Conservation (phyloP, 2,113 vertebrate genomes). For the Siniperca chuatsi region DNA sequence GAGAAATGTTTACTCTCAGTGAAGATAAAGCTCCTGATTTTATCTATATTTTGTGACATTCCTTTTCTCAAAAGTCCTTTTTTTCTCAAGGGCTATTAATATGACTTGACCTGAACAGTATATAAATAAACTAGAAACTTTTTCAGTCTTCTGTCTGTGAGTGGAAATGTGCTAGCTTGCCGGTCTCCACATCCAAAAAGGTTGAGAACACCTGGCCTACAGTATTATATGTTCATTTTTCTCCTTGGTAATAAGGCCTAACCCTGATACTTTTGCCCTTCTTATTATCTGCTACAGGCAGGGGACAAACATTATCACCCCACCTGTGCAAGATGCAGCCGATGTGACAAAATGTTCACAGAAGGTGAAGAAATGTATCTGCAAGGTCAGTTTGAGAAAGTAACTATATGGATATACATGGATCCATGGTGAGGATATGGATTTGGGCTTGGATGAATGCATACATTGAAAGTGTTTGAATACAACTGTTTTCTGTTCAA, state of each 20-base stretch:
- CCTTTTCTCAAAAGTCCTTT: neutral
- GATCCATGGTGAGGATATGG: neutral
- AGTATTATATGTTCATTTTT: too few species aligned
- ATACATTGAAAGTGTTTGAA: neutral
- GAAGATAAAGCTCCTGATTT: neutral
- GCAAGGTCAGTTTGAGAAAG: constrained; percentile 88
- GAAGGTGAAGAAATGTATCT: constrained; percentile 99
- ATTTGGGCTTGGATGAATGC: neutral
- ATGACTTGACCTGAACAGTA: too few species aligned
- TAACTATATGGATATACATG: neutral
- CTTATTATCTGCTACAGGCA: constrained; percentile 82
- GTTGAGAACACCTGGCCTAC: neutral
- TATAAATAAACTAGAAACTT: too few species aligned
- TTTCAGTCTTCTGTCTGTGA: too few species aligned
- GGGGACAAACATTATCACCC: constrained; percentile 98
- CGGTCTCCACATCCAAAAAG: neutral
- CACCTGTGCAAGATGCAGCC: constrained; percentile 97
- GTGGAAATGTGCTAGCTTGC: too few species aligned
- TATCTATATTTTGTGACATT: neutral
- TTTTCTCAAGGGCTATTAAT: neutral
- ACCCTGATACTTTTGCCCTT: neutral
- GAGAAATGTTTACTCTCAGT: constrained; percentile 17
- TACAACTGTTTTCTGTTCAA: too few species aligned
- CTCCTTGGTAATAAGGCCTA: too few species aligned
- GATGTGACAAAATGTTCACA: constrained; percentile 94